phyloP scores from a whole-genome alignment of 2,888 invertebrate species.

The Galeopsomyia nigrocyanea region DNA sequence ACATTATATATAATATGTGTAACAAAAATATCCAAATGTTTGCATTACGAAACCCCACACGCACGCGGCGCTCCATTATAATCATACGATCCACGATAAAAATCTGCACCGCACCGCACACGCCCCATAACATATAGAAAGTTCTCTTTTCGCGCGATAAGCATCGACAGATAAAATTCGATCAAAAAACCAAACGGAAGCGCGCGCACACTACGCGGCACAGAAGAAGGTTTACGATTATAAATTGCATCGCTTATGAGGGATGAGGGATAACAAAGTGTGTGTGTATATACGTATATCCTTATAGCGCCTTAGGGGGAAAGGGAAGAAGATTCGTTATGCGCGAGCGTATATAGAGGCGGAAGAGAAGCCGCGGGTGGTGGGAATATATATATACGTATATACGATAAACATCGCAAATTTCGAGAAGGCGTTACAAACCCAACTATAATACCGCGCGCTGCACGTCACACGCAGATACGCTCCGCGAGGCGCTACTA shows the following conservation, averaged over 20 bases:
- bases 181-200: conserved; percentile 38
- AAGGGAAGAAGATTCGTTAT: conserved; percentile 16
- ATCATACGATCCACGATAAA: too few relatives aligned
- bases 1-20: too few relatives aligned
- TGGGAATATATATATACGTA: conserved; percentile 19
- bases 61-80: too few relatives aligned
- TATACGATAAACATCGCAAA: conserved; percentile 55
- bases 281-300: neutral
- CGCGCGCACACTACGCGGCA: conserved; percentile 2
- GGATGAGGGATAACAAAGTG: conserved; percentile 24
- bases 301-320: neutral
- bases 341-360: conserved; percentile 46
- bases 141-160: neutral
- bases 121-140: neutral
- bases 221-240: conserved; percentile 28
- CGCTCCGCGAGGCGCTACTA: neutral
- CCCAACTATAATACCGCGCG: too few relatives aligned
- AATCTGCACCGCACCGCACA: too few relatives aligned
- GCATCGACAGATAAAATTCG: neutral
- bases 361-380: conserved; percentile 64
- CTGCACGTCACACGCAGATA: conserved; percentile 17
- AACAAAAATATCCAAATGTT: too few relatives aligned
- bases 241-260: conserved; percentile 46
- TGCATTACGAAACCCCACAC: too few relatives aligned
- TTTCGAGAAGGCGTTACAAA: too few relatives aligned